These are phyloP conservation scores for Panthera uncia DNA, from an alignment of 2,113 vertebrate species.

Conservation along the genomic window DNA sequence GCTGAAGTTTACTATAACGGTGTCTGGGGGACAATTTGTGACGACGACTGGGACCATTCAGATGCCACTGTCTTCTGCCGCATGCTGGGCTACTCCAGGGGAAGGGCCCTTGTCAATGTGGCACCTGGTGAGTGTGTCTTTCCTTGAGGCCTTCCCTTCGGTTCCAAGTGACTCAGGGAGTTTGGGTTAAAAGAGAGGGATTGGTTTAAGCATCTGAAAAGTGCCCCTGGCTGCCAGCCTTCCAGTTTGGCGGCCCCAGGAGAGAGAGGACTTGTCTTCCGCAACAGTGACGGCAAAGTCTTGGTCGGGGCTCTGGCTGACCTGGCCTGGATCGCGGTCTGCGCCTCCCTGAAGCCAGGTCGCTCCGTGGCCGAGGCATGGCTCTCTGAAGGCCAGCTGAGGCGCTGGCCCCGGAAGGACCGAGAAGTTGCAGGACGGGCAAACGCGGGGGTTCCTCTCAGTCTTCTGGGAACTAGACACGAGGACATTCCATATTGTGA, in stretches of 20 bases:
- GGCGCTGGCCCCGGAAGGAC: neutral
- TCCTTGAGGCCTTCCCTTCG: neutral
- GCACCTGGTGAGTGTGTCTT: constrained; percentile 80
- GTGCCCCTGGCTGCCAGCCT: neutral
- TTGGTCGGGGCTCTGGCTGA: neutral
- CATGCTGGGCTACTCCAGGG: constrained; percentile 87
- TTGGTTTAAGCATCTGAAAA: neutral
- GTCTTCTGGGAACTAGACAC: neutral
- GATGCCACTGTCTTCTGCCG: constrained; percentile 88
- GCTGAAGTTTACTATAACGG: constrained; percentile 85
- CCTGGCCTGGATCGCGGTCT: neutral
- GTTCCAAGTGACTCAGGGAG: neutral
- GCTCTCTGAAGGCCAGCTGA: neutral
- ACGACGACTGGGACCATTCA: constrained; percentile 82
- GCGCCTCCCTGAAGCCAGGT: neutral
- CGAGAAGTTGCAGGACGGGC: fast-evolving
- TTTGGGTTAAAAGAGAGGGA: neutral
- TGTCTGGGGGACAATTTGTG: constrained; percentile 92
- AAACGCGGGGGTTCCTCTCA: neutral
- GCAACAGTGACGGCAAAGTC: neutral
- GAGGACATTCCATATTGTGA: neutral
- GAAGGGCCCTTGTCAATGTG: fast-evolving
- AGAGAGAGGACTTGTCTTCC: neutral
- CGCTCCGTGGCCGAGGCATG: fast-evolving
- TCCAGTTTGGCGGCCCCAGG: neutral